Base-by-base conservation (phyloP, 2,113 vertebrate genomes). In the Stegostoma tigrinum region DNA sequence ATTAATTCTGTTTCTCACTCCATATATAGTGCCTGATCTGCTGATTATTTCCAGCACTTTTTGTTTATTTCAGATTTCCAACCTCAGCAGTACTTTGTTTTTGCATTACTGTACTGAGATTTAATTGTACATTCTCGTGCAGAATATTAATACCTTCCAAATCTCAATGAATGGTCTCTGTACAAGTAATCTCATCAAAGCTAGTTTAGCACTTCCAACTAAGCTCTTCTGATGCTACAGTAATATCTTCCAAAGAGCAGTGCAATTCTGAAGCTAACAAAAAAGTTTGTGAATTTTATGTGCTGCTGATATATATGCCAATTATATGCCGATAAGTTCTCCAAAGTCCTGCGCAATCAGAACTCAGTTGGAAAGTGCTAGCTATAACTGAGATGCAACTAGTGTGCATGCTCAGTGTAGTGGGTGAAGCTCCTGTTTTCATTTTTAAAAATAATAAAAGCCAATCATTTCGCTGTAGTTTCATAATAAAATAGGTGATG, bases 71-170 rank as follows among this genome's bases (percentile, higher is more conserved):
- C 21, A 86, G 83, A 24, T 3, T 48, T 89, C 48, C 86, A 30
- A 24, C 86, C 55, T 55, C 24, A 0, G 48, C 86, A 89, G 27
- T 30, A 55, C 55, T 89, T 34, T 89, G 24, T 3, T 24, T 61
- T 30, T 30, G 21, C 15, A 6, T 87, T 87, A 10, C 45, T 61
- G 8, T 5, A 90, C 64, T 64, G 87, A 90, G 87, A 66, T 93
- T 93, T 93, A n/a, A 66, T 66, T 66, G 61, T 23, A 23, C n/a
- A 2, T 38, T 21, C 10, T n/a, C 17, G 34, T 64, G 87, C 87
- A 90, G 30, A 90, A 90, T 61, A 90, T 90, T 61, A 61, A 64
- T 66, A 24, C 61, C 61, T 38, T 95, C 38, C 67, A 95, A 95
- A n/a, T 42, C 66, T 48, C 24, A 7, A 24, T 48, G 93, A 45